Conservation (phyloP, 2,797 vertebrate species). For the Diceros bicornis region DNA sequence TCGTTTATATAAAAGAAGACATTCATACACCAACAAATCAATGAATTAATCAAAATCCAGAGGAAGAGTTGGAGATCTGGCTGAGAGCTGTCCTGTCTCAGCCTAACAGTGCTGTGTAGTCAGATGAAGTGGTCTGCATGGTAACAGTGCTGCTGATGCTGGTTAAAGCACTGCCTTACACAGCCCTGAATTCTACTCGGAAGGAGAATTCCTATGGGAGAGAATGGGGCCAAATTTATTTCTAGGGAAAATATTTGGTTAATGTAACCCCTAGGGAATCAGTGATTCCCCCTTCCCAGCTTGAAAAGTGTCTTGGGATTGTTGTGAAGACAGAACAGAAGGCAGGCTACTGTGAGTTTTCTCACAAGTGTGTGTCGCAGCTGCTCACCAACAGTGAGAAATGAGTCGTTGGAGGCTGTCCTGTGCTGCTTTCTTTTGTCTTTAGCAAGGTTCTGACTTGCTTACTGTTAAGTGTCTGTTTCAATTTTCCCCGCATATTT, state of each 20-base stretch:
- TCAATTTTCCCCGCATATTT: background rate
- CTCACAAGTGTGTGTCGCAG: background rate
- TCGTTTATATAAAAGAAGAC: background rate
- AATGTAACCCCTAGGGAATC: conserved; percentile 33
- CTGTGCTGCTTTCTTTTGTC: background rate
- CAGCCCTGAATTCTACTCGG: background rate
- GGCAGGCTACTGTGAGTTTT: conserved; percentile 23
- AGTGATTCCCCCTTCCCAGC: background rate
- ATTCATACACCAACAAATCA: background rate
- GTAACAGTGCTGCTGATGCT: background rate
- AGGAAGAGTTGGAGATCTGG: background rate
- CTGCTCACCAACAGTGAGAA: background rate
- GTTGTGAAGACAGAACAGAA: background rate
- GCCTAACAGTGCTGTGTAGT: too few relatives aligned
- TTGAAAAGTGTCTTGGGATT: background rate
- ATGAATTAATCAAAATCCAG: background rate
- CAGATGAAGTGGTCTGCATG: background rate
- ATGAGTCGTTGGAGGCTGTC: background rate
- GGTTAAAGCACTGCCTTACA: background rate
- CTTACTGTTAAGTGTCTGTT: background rate
- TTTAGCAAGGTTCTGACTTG: background rate
- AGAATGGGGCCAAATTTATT: background rate
- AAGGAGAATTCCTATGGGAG: conserved; percentile 24
- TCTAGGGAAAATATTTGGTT: conserved; percentile 58
- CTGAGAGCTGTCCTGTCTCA: background rate